These are phyloP conservation scores for Bombus confusus DNA, from an alignment of 1,140 invertebrate genomes.

Conservation along the genomic window DNA sequence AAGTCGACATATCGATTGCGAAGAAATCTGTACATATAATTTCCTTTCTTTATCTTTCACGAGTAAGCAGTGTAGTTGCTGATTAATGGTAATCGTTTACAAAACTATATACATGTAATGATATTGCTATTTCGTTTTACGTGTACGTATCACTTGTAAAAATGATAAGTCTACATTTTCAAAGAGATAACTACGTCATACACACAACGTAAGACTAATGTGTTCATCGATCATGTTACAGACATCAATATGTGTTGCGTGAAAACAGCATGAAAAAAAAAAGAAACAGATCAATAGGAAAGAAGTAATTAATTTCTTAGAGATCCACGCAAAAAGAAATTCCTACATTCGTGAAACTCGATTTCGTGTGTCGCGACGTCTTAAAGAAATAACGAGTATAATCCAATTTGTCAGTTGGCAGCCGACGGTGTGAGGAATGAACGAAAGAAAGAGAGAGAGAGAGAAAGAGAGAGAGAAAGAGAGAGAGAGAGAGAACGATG, in stretches of 20 bases:
- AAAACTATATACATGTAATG: not conserved
- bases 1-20: not conserved
- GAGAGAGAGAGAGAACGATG: not conserved
- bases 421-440: conserved; percentile 39
- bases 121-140: conserved; percentile 13
- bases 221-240: conserved; percentile 44
- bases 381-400: conserved; percentile 46
- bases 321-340: conserved; percentile 53
- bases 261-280: not conserved
- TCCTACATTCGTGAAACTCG: conserved; percentile 45
- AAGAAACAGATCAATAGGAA: not conserved
- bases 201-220: conserved; percentile 39
- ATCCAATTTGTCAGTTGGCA: conserved; percentile 54
- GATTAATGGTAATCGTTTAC: not conserved
- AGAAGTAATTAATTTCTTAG: conserved; percentile 23
- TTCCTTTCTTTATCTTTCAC: conserved; percentile 2
- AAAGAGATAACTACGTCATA: not conserved
- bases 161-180: not conserved
- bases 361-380: conserved; percentile 62
- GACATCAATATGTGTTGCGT: not conserved
- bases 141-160: conserved; percentile 1
- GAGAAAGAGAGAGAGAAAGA: conserved; percentile 11
- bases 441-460: not conserved
- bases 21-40: not conserved
- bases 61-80: not conserved